A percentile compares a stretch with the other conserved stretches of the same genome.
Evolutionary conservation across 2,797 vertebrate species (phyloP).

Genomic region (Cygnus olor): DNA sequence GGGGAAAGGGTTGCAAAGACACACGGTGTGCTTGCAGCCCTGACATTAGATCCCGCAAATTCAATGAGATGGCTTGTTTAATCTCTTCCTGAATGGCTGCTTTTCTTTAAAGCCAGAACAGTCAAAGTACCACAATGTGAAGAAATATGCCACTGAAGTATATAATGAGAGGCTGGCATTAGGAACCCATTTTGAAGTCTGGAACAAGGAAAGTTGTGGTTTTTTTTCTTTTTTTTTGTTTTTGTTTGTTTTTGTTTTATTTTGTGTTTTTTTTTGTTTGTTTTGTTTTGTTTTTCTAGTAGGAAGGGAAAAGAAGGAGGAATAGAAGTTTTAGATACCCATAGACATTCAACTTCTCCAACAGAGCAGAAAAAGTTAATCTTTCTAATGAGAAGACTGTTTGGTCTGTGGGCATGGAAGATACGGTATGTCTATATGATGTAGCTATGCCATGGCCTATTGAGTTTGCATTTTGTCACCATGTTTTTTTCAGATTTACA

Average conservation of each 20-base stretch:
- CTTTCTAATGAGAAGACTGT: neutral
- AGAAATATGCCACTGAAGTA: neutral
- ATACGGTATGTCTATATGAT: neutral
- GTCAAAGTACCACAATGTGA: neutral
- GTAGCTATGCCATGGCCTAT: neutral
- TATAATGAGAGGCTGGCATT: neutral
- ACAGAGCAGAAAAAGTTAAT: neutral
- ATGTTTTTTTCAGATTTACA: neutral
- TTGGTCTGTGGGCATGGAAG: neutral
- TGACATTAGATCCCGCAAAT: neutral
- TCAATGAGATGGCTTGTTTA: rapidly evolving
- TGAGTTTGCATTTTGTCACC: neutral
- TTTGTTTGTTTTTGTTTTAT: too few relatives aligned
- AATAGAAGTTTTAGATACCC: neutral
- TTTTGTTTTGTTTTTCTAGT: neutral
- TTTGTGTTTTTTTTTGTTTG: too few relatives aligned
- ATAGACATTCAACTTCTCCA: neutral
- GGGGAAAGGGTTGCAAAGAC: neutral
- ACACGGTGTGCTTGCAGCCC: neutral
- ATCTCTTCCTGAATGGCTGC: neutral
- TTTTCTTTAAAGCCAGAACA: neutral
- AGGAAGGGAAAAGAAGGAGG: neutral
- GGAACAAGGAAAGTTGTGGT: neutral
- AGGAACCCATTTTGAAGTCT: neutral
- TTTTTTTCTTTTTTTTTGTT: too few relatives aligned